Conservation (phyloP, 2,888 invertebrate species). For the Masnerella sp. region DNA sequence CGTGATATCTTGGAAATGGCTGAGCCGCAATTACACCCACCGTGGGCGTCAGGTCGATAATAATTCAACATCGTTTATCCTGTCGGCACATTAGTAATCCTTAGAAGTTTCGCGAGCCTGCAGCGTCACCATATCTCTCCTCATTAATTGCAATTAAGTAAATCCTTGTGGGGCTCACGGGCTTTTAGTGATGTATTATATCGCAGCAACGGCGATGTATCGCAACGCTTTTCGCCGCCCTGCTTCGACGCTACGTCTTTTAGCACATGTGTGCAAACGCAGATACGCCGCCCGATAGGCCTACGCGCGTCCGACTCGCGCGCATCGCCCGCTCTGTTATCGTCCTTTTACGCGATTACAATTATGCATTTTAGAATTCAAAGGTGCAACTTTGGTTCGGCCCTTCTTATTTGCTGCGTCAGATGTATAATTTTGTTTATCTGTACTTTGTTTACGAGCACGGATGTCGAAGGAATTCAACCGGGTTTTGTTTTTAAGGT, state of each 20-base stretch:
- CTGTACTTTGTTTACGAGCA: too few species aligned
- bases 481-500: too few species aligned
- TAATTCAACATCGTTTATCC: conserved; percentile 76
- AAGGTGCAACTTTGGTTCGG: conserved; percentile 24
- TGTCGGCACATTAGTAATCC: conserved; percentile 75
- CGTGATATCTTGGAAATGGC: conserved; percentile 54
- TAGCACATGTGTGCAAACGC: conserved; percentile 51
- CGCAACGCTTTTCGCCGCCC: conserved; percentile 61
- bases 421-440: neutral
- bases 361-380: conserved; percentile 53
- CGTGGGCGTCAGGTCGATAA: conserved; percentile 65
- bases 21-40: conserved; percentile 59
- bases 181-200: conserved; percentile 66
- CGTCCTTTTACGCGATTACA: conserved; percentile 51
- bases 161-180: conserved; percentile 67
- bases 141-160: conserved; percentile 78
- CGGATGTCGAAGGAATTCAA: too few species aligned
- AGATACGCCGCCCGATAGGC: conserved; percentile 52
- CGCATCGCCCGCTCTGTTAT: conserved; percentile 51
- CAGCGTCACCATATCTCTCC: conserved; percentile 73
- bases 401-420: neutral
- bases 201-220: conserved; percentile 60
- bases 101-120: conserved; percentile 70
- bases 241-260: conserved; percentile 55
- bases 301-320: conserved; percentile 59